Evolutionary conservation across 2,797 vertebrate species (phyloP).

Genomic region (Huso huso): DNA sequence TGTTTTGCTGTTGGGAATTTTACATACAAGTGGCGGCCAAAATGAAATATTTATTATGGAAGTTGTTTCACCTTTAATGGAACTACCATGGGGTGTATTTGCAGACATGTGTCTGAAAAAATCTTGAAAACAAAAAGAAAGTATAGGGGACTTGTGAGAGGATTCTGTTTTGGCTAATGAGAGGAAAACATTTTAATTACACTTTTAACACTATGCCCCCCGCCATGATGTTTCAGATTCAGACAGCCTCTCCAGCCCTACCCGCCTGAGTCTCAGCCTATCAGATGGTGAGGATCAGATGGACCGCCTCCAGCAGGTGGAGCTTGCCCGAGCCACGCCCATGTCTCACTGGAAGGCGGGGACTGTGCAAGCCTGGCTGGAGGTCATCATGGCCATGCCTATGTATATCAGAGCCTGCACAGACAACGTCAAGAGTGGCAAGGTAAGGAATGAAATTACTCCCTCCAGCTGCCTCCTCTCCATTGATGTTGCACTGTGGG

Average conservation of each 20-base stretch:
- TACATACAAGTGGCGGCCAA: too few relatives aligned
- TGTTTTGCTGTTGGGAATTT: too few relatives aligned
- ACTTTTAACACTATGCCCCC: not conserved
- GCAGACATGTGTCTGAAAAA: too few relatives aligned
- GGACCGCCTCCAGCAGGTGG: conserved; percentile 73
- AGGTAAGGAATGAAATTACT: conserved; percentile 46
- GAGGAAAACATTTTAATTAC: too few relatives aligned
- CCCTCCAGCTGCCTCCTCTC: too few relatives aligned
- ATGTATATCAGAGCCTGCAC: conserved; percentile 73
- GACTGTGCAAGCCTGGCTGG: conserved; percentile 77
- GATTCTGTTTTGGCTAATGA: too few relatives aligned
- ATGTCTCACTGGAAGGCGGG: conserved; percentile 80
- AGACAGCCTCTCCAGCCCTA: conserved; percentile 67
- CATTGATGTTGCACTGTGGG: not conserved
- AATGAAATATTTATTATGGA: too few relatives aligned
- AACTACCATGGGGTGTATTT: too few relatives aligned
- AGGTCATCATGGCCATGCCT: conserved; percentile 84
- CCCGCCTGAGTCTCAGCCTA: conserved; percentile 61
- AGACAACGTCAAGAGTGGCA: conserved; percentile 78
- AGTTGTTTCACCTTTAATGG: too few relatives aligned
- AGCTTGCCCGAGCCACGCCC: conserved; percentile 65
- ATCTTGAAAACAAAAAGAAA: too few relatives aligned
- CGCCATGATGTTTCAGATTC: conserved; percentile 46
- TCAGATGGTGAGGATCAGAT: conserved; percentile 75
- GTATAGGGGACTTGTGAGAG: too few relatives aligned